These are phyloP conservation scores for Cistogaster globosa DNA, from an alignment of 2,888 invertebrate species.

Conservation along the genomic window DNA sequence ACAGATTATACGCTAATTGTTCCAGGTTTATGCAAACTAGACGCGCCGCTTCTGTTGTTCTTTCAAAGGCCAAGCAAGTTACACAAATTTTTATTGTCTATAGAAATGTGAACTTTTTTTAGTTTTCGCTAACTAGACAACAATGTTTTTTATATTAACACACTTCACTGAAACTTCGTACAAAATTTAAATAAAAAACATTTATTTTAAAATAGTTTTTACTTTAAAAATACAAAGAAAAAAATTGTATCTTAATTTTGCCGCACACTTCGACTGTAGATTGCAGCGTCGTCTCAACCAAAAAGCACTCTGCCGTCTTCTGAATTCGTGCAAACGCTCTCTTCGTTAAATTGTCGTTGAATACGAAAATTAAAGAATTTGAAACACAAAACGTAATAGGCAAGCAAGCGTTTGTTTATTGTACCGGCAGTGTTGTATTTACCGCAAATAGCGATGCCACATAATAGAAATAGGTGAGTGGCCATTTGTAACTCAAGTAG, in stretches of 20 bases:
- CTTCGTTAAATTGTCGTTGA: slow-evolving; percentile 59
- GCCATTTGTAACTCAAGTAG: no score
- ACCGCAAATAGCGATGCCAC: background rate
- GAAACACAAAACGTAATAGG: slow-evolving; percentile 25
- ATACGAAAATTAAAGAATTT: slow-evolving; percentile 51
- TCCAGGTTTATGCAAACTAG: slow-evolving; percentile 10
- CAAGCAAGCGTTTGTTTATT: background rate
- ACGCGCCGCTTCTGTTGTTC: slow-evolving; percentile 34
- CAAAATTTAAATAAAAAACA: slow-evolving; percentile 53
- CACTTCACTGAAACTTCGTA: slow-evolving; percentile 30
- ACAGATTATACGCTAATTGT: background rate
- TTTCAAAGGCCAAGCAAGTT: background rate
- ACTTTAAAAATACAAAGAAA: slow-evolving; percentile 13
- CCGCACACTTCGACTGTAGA: slow-evolving; percentile 56
- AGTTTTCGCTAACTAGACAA: background rate
- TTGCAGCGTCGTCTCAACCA: slow-evolving; percentile 64
- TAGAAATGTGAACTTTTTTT: background rate
- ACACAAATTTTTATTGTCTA: background rate
- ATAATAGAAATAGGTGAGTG: background rate
- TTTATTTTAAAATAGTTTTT: slow-evolving; percentile 28
- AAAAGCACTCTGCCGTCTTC: background rate
- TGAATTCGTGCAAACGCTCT: background rate
- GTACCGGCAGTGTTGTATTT: slow-evolving; percentile 29
- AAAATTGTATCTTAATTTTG: slow-evolving; percentile 33
- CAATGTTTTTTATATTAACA: slow-evolving; percentile 6